These are phyloP conservation scores for Cryptocheilus praepositus DNA, from an alignment of 2,888 invertebrate species.

Conservation along the genomic window DNA sequence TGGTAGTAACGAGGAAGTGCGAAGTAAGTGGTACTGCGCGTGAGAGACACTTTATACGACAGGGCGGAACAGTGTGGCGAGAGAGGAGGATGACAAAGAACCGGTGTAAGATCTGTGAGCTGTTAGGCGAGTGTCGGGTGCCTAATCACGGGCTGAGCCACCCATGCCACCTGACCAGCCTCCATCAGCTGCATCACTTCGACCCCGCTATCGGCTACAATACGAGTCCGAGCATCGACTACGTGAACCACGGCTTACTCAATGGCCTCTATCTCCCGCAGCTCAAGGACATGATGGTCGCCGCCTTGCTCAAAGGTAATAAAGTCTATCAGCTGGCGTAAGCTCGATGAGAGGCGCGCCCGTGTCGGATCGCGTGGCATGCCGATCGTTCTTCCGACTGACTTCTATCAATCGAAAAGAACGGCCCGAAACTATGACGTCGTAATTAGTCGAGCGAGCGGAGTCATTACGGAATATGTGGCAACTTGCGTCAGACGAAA, in stretches of 20 bases:
- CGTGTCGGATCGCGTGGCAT: too few relatives aligned
- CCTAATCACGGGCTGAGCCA: conserved; percentile 62
- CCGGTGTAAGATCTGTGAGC: conserved; percentile 67
- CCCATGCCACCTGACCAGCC: conserved; percentile 65
- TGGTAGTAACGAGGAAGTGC: too few relatives aligned
- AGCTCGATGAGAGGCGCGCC: background rate
- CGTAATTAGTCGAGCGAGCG: too few relatives aligned
- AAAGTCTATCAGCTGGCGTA: background rate
- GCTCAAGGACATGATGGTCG: conserved; percentile 81
- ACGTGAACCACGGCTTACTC: conserved; percentile 64
- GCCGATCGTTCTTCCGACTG: too few relatives aligned
- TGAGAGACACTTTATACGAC: background rate
- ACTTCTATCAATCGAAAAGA: too few relatives aligned
- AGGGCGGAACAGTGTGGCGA: background rate
- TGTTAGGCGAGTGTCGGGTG: conserved; percentile 61
- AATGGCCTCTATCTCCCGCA: conserved; percentile 77
- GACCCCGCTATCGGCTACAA: conserved; percentile 53
- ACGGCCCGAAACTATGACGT: too few relatives aligned
- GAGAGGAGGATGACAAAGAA: conserved; percentile 62
- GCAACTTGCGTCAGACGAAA: too few relatives aligned
- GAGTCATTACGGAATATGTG: too few relatives aligned
- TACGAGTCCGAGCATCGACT: conserved; percentile 58
- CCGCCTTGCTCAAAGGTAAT: conserved; percentile 81
- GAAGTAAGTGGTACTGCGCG: too few relatives aligned
- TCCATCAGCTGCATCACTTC: conserved; percentile 62